A percentile compares a stretch with the other conserved stretches of the same genome.
These are phyloP conservation scores for Pandion haliaetus DNA, from an alignment of 2,113 vertebrate species.

Conservation along the genomic window DNA sequence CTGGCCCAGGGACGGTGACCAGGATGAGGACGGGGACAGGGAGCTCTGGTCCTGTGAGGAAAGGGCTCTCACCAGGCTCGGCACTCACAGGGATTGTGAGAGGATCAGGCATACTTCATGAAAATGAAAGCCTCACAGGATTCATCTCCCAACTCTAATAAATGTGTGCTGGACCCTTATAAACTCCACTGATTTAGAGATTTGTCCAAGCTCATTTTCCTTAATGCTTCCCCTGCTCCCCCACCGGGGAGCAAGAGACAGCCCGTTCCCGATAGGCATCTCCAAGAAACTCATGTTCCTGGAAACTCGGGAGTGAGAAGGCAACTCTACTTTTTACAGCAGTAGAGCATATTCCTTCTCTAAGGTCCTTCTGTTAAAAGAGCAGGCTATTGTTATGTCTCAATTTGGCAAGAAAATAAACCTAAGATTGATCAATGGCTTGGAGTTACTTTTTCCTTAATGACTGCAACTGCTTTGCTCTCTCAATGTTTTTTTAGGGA, in stretches of 20 bases:
- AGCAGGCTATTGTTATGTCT: not conserved
- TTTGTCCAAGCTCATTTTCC: not conserved
- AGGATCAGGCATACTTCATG: not conserved
- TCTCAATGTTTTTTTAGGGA: not conserved
- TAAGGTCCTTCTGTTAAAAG: not conserved
- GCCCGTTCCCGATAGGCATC: rapidly evolving
- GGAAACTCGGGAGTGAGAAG: not conserved
- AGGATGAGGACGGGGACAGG: not conserved
- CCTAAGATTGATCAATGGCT: not conserved
- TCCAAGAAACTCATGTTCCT: not conserved
- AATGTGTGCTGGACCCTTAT: not conserved
- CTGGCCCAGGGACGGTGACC: rapidly evolving
- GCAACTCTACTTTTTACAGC: not conserved
- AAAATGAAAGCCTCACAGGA: not conserved
- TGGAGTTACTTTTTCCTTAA: not conserved
- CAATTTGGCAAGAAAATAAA: not conserved
- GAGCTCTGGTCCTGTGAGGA: not conserved
- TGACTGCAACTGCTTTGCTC: not conserved
- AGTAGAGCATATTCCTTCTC: not conserved
- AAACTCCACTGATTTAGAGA: not conserved
- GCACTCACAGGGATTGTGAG: not conserved
- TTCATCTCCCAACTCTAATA: not conserved
- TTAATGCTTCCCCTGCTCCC: not conserved
- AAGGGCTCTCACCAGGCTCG: not conserved
- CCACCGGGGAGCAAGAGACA: not conserved